Evolutionary conservation across 2,888 invertebrate genomes (phyloP), one percentile per base, ranked within the genome.

Genomic region (Diloba caeruleocephala): DNA sequence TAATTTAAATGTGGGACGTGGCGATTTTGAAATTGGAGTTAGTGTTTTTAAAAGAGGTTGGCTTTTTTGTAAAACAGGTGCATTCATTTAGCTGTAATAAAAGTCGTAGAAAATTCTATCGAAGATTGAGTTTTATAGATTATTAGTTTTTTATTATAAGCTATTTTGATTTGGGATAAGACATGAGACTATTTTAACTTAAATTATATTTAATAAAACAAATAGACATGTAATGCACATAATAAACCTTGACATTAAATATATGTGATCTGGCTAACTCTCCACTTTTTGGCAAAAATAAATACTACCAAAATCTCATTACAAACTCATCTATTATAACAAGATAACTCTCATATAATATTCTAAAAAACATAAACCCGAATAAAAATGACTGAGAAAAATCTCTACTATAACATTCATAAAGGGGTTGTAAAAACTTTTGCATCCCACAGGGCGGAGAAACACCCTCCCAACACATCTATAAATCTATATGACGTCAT

Each of bases 401-500:
- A 81, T 17, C 67, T 67, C 53, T 65, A 75, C 78, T 84, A 83
- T 84, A 88, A 83, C 84, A 82, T 86, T 86, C 76, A 87, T 85
- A 84, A 78, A 78, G 79, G 74, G 78, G 72, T 60, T 67, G 76
- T 81, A 85, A 88, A 89, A 91, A 91, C 77, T 89, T 89, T 87
- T 82, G 67, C 67, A 76, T 85, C 85, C 74, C 84, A 76, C 76
- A 61, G 78, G 74, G 76, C 61, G 71, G 63, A 61, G 61, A 64
- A 74, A 67, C 75, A 52, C 71, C 81, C 83, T 76, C 79, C 68
- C 69, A 71, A 76, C 84, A 90, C 87, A 89, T 84, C 89, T 89
- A 92, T 90, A 88, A 90, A 91, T 93, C 92, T 92, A 92, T 90
- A 92, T 88, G 88, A 88, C 89, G 88, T 89, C 92, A 90, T 88